These are phyloP conservation scores for Macrobrachium rosenbergii DNA, from an alignment of 1,140 invertebrate species.

Conservation along the genomic window DNA sequence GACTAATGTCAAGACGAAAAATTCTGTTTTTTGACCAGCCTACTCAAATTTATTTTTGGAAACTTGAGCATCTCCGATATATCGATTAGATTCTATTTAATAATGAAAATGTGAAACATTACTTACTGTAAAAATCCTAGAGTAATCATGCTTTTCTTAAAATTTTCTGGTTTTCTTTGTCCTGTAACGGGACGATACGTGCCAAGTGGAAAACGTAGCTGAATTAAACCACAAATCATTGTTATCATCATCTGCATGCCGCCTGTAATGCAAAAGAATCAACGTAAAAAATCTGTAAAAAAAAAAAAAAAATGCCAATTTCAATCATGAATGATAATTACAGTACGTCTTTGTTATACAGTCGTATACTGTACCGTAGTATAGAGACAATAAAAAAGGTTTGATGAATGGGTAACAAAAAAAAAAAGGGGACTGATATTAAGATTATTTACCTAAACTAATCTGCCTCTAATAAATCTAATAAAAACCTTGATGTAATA, in stretches of 20 bases:
- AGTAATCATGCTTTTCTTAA: constrained; percentile 83
- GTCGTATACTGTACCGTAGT: too few relatives aligned
- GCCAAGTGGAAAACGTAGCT: constrained; percentile 83
- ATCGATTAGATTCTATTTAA: not conserved
- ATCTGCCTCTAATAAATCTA: too few relatives aligned
- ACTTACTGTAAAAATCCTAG: constrained; percentile 81
- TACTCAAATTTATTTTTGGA: too few relatives aligned
- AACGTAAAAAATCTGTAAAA: constrained; percentile 38
- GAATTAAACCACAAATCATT: constrained; percentile 81
- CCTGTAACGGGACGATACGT: constrained; percentile 66
- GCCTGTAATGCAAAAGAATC: constrained; percentile 68
- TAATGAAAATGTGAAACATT: not conserved
- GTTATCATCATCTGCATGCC: constrained; percentile 84
- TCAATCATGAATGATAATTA: not conserved
- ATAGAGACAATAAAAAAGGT: too few relatives aligned
- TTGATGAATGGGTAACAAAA: too few relatives aligned
- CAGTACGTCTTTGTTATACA: not conserved
- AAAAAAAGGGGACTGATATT: too few relatives aligned
- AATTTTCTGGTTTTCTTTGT: constrained; percentile 76
- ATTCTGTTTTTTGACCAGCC: too few relatives aligned
- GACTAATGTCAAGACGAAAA: too few relatives aligned
- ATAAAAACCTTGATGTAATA: too few relatives aligned
- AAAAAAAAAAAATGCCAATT: constrained; percentile 56
- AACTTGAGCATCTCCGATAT: too few relatives aligned
- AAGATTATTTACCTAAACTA: too few relatives aligned